Evolutionary conservation across 2,797 vertebrate genomes (phyloP).

Genomic region (Silurus aristotelis): DNA sequence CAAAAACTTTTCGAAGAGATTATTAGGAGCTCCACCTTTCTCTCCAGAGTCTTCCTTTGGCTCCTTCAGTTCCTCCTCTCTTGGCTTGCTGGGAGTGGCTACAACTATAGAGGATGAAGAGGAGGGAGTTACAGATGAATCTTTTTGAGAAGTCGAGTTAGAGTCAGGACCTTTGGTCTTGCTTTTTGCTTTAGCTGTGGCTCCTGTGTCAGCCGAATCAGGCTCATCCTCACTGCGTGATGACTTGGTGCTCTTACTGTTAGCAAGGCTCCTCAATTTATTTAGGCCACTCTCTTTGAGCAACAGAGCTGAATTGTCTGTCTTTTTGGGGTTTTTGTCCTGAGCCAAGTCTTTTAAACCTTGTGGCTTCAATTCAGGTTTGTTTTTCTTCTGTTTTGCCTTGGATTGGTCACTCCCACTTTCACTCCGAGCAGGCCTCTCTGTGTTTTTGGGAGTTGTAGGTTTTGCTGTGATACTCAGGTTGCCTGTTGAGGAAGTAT

Average conservation of each 20-base stretch:
- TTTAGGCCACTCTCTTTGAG: slow-evolving; percentile 69
- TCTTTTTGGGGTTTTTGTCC: slow-evolving; percentile 71
- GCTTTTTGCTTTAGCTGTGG: slow-evolving; percentile 60
- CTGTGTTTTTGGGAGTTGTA: slow-evolving; percentile 44
- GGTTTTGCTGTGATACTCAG: slow-evolving; percentile 43
- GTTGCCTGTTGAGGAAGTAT: slow-evolving; percentile 44
- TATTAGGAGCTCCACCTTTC: slow-evolving; percentile 69
- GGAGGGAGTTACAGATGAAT: slow-evolving; percentile 62
- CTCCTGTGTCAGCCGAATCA: slow-evolving; percentile 78
- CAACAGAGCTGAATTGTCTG: slow-evolving; percentile 41
- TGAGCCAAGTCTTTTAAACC: slow-evolving; percentile 71
- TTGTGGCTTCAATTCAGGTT: slow-evolving; percentile 72
- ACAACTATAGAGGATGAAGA: slow-evolving; percentile 57
- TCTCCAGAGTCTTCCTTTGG: slow-evolving; percentile 67
- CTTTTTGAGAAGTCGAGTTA: slow-evolving; percentile 49
- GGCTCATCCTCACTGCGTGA: slow-evolving; percentile 74
- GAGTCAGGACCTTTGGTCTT: slow-evolving; percentile 64
- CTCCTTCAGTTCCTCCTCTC: slow-evolving; percentile 69
- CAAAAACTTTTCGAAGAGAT: slow-evolving; percentile 80
- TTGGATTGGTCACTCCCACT: slow-evolving; percentile 57
- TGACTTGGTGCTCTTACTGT: slow-evolving; percentile 66
- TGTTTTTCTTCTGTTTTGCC: slow-evolving; percentile 79
- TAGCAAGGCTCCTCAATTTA: slow-evolving; percentile 73
- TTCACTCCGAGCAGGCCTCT: slow-evolving; percentile 56
- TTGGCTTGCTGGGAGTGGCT: slow-evolving; percentile 54